Evolutionary conservation across 2,113 vertebrate species (phyloP), one percentile per base, ranked within the genome.

Genomic region (Charina bottae): DNA sequence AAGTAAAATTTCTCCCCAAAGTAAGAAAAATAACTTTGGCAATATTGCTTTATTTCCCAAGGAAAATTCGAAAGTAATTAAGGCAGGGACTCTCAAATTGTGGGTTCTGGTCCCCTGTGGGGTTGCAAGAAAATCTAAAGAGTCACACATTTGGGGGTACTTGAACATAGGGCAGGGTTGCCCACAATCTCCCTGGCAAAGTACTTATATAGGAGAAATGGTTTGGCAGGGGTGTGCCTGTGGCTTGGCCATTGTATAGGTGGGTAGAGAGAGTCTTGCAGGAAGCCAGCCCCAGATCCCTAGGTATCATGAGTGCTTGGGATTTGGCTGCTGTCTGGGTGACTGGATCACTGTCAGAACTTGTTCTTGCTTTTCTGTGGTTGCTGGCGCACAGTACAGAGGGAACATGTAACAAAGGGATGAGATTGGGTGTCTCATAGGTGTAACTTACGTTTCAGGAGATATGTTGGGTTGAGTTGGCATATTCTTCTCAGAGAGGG

Each of bases 1-100:
- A 83, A 56, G 53, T 58, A 13, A 90, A 28, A 90, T 28, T 72
- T 90, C 33, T 26, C 84, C 89, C 33, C 83, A 23, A 90, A 90
- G 13, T 55, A 59, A 84, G 54, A 90, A 58, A 90, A 83, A 56
- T 83, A 90, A 54, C 49, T 46, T 89, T 42, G 64, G 19, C 53
- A 78, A 59, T 6, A 90, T 4, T 6, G 83, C 24, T 46, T 33
- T 90, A 46, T 24, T 42, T 55, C 59, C 37, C 13, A 37, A 58
- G 23, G 21, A 83, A 83, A 53, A 56, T 33, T 33, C 23, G 1
- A 21, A 90, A 42, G 7, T 4, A 42, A 83, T 83, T 42, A 49
- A 49, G 49, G 49, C 49, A 49, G 49, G 49, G 49, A 49, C 49
- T 49, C 49, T 49, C 49, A 49, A 49, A 49, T 49, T 49, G 5